Evolutionary conservation across 1,140 invertebrate genomes (phyloP), one percentile per base, ranked within the genome.

Genomic region (Sycobia sp.): DNA sequence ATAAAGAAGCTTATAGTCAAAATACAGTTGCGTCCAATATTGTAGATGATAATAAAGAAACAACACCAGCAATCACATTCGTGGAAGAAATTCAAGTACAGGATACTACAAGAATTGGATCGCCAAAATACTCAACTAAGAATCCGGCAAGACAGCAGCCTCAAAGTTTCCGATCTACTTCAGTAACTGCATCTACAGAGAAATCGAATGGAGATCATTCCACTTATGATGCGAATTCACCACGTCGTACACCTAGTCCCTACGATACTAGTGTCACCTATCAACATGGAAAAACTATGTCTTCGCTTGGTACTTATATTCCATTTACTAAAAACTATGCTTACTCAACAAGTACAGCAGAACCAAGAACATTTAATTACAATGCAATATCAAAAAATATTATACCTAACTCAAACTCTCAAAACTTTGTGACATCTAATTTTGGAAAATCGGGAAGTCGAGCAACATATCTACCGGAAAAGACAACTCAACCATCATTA

Each of bases 241-340:
- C 71, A 0, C 67, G 66, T 7, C 75, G 75, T 27, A 74, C 72
- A 1, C 23, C 69, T 4, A 73, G 67, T 22, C 73, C 75, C 4
- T 79, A 78, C n/a, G 76, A 78, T 10, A 74, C 66, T 0, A 76
- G 73, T 51, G 69, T 76, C 9, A 79, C 73, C 0, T 76, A 80
- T 61, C 70, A 75, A n/a, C 73, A 76, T 9, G 74, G 72, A 4
- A 80, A 76, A 50, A 64, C 73, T 0, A 68, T 73, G 55, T 78
- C 80, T 4, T 81, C 78, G 0, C 38, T 75, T 8, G 69, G 76
- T 8, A 77, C 80, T 0, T 81, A 80, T 25, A 53, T 82, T 10
- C 77, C 80, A 1, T 82, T 81, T 41, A 81, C 80, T 0, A 81
- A 73, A 27, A 81, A 77, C 51, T 82, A 81, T 49, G 73, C 67